Percentiles rank a stretch among this genome's conserved stretches.
phyloP scores from a whole-genome alignment of 1,140 invertebrate genomes.

The Hyphantria cunea region DNA sequence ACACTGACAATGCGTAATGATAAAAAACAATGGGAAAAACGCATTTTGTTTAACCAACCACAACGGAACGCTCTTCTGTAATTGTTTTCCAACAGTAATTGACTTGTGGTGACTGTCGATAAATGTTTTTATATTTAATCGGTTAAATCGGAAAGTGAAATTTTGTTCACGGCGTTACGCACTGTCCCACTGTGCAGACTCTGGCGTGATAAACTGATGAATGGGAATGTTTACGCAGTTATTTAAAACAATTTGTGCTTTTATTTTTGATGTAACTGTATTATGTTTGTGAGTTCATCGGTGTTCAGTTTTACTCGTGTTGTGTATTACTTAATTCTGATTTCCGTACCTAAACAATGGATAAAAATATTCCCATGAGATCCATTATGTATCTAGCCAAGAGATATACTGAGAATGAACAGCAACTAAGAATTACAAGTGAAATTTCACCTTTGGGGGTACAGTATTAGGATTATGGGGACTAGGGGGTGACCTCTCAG shows the following conservation, averaged over 20 bases:
- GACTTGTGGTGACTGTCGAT: conserved; percentile 44
- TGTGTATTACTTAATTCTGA: too few species aligned
- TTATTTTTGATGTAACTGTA: neutral
- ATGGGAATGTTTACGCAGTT: neutral
- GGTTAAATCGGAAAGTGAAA: conserved; percentile 3
- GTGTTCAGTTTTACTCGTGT: neutral
- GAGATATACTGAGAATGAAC: too few species aligned
- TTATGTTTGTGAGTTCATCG: neutral
- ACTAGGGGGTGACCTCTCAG: too few species aligned
- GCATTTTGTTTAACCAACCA: conserved; percentile 27
- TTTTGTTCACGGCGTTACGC: conserved; percentile 10
- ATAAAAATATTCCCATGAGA: too few species aligned
- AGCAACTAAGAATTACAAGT: too few species aligned
- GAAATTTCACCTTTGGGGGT: too few species aligned
- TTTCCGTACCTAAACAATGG: too few species aligned
- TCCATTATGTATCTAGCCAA: too few species aligned
- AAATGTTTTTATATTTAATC: conserved; percentile 48
- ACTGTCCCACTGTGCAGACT: neutral
- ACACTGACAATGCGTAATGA: neutral
- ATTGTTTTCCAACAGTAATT: conserved; percentile 54
- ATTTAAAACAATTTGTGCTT: conserved; percentile 1
- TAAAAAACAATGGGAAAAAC: conserved; percentile 2
- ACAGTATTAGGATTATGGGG: too few species aligned
- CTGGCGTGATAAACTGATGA: neutral
- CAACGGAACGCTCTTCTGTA: conserved; percentile 38